Evolutionary conservation across 2,113 vertebrate genomes (phyloP).

Genomic region (Centropus unirufus): DNA sequence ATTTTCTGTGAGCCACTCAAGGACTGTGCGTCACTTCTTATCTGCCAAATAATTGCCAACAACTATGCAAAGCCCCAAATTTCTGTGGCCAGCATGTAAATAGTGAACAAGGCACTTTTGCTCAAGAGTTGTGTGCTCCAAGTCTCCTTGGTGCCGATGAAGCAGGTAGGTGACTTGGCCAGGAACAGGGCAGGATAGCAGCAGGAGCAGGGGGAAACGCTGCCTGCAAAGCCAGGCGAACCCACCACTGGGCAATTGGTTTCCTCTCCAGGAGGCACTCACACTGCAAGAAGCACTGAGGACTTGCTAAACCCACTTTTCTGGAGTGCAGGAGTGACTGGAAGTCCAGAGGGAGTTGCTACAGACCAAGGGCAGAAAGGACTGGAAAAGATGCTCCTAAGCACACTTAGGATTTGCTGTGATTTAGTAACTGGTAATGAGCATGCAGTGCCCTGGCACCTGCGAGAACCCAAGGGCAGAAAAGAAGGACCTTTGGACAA

Average conservation of each 20-base stretch:
- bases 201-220: not conserved
- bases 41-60: not conserved
- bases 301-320: not conserved
- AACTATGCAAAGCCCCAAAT: not conserved
- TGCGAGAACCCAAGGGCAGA: not conserved
- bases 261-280: not conserved
- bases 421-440: not conserved
- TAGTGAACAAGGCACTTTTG: not conserved
- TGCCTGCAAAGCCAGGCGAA: not conserved
- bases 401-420: not conserved
- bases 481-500: not conserved
- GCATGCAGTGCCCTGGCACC: not conserved
- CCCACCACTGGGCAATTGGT: not conserved
- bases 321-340: not conserved
- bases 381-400: not conserved
- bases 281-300: not conserved
- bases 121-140: not conserved
- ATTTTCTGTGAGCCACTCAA: not conserved
- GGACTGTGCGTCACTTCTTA: not conserved
- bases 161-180: not conserved
- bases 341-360: not conserved
- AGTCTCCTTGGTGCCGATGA: not conserved
- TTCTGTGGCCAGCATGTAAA: not conserved
- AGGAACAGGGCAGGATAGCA: not conserved
- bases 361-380: not conserved